Percentiles rank a stretch among this genome's conserved stretches.
Conservation (phyloP, 2,888 invertebrate genomes). For the Boloria selene region DNA sequence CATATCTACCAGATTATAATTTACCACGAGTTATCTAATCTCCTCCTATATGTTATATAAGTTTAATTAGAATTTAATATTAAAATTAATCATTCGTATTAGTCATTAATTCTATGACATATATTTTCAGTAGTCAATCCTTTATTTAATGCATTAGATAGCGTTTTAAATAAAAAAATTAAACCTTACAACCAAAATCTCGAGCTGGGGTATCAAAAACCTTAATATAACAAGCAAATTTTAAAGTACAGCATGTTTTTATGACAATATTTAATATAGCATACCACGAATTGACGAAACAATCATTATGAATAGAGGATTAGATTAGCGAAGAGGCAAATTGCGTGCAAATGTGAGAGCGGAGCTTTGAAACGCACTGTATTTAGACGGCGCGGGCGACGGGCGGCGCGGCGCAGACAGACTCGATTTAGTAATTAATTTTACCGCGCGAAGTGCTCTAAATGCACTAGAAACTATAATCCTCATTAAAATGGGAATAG, state of each 20-base stretch:
- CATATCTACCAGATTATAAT: constrained; percentile 30
- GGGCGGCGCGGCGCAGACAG: constrained; percentile 54
- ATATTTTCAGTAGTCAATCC: too few species aligned
- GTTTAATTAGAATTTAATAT: too few species aligned
- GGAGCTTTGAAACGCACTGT: constrained; percentile 60
- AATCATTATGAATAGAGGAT: constrained; percentile 40
- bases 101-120: too few species aligned
- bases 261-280: constrained; percentile 5
- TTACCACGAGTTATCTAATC: constrained; percentile 12
- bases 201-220: too few species aligned
- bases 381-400: constrained; percentile 49
- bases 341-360: constrained; percentile 49
- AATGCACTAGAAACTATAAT: constrained; percentile 81
- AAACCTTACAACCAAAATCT: too few species aligned
- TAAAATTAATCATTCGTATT: too few species aligned
- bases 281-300: constrained; percentile 23
- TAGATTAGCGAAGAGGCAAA: constrained; percentile 52
- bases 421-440: constrained; percentile 81
- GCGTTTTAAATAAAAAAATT: too few species aligned
- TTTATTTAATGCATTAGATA: too few species aligned
- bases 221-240: too few species aligned
- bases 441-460: constrained; percentile 76
- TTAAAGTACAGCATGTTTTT: too few species aligned
- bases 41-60: too few species aligned
- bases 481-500: constrained; percentile 79